phyloP scores from a whole-genome alignment of 2,797 vertebrate genomes.

The Galago senegalensis region DNA sequence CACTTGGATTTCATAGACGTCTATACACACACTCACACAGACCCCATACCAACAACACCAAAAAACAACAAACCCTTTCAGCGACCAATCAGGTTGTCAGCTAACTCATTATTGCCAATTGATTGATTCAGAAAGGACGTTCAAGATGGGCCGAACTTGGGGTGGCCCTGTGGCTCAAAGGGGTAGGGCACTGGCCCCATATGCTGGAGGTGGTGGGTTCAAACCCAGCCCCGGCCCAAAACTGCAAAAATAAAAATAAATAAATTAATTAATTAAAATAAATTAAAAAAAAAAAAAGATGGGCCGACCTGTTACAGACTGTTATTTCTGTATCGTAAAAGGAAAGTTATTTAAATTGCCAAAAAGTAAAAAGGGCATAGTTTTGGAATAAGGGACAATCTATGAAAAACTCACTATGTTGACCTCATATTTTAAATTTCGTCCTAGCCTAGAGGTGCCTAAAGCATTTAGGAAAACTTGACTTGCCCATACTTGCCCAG shows the following conservation, averaged over 20 bases:
- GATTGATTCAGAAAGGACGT: conserved; percentile 18
- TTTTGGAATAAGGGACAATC: not conserved
- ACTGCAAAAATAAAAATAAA: too few species aligned
- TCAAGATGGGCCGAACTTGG: not conserved
- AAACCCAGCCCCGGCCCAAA: too few species aligned
- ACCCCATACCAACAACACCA: not conserved
- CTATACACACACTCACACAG: not conserved
- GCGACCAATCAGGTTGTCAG: not conserved
- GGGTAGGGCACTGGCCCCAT: too few species aligned
- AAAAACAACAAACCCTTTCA: not conserved
- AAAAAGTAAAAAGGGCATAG: not conserved
- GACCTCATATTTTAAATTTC: not conserved
- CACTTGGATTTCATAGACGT: not conserved
- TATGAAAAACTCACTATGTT: not conserved
- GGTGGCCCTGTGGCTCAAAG: too few species aligned
- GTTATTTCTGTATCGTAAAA: not conserved
- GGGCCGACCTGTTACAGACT: not conserved
- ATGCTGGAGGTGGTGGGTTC: too few species aligned
- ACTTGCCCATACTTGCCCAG: not conserved
- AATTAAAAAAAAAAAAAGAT: too few species aligned
- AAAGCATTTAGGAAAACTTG: not conserved
- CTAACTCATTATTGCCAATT: not conserved
- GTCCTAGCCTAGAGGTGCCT: not conserved
- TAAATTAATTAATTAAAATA: too few species aligned
- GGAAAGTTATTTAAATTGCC: not conserved